A percentile compares a stretch with the other conserved stretches of the same genome.
These are phyloP conservation scores for Bilobella aurantiaca DNA, from an alignment of 1,140 invertebrate species.

Conservation along the genomic window DNA sequence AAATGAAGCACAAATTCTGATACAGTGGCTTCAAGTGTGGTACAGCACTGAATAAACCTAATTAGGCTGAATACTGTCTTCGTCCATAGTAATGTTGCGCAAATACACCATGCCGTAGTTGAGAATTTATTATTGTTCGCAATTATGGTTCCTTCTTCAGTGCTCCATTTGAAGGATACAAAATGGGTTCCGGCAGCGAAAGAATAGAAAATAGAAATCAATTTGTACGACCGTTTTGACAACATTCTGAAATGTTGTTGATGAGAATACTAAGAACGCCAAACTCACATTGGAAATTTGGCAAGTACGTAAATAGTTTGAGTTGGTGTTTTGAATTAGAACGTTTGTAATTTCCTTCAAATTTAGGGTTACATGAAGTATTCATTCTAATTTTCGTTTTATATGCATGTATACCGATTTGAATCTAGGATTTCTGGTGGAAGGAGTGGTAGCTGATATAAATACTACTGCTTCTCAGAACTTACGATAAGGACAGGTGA, in stretches of 20 bases:
- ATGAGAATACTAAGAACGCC: no score
- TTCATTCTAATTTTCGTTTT: no score
- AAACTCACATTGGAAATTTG: no score
- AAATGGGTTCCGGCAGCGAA: constrained; percentile 5
- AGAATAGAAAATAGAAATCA: background rate
- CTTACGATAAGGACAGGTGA: no score
- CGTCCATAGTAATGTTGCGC: constrained; percentile 7
- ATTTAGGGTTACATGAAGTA: no score
- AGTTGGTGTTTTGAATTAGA: no score
- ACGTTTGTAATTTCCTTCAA: no score
- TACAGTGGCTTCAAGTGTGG: constrained; percentile 2
- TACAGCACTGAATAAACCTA: constrained; percentile 9
- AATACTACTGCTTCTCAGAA: no score
- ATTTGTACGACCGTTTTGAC: constrained; percentile 1
- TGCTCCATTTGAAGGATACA: constrained; percentile 9
- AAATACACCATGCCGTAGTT: background rate
- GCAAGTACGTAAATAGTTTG: no score
- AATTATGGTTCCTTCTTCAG: background rate
- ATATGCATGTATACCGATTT: no score
- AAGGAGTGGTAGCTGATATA: no score
- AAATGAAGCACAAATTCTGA: constrained; percentile 11
- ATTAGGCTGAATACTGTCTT: constrained; percentile 9
- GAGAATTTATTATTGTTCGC: background rate
- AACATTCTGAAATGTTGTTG: constrained; percentile 9
- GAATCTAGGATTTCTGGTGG: no score